These are phyloP conservation scores for Hydrochoerus hydrochaeris DNA, from an alignment of 2,113 vertebrate species.

Conservation along the genomic window DNA sequence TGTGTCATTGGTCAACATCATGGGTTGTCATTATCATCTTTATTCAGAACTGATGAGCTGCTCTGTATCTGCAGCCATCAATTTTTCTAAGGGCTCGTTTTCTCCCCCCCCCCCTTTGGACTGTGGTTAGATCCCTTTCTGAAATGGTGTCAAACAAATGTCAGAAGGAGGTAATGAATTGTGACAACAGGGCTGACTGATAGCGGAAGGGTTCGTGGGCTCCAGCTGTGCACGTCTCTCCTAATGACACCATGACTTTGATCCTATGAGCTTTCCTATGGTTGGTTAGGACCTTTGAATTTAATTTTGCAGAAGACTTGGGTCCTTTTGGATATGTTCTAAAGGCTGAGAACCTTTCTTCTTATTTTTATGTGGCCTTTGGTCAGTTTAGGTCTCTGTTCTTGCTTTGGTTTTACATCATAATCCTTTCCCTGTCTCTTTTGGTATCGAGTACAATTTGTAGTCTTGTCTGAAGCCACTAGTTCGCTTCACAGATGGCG, in stretches of 20 bases:
- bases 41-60: not conserved
- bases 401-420: constrained; percentile 61
- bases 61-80: not conserved
- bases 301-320: not conserved
- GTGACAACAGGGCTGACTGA: constrained; percentile 49
- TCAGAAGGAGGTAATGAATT: constrained; percentile 72
- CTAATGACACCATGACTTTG: constrained; percentile 54
- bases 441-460: constrained; percentile 71
- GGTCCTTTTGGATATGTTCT: not conserved
- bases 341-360: constrained; percentile 17
- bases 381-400: not conserved
- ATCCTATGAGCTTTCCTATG: not conserved
- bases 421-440: constrained; percentile 41
- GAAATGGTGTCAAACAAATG: constrained; percentile 65
- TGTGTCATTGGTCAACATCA: not conserved
- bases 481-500: constrained; percentile 81
- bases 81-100: not conserved
- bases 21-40: not conserved
- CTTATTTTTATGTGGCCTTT: not conserved
- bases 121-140: constrained; percentile 33
- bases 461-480: constrained; percentile 76
- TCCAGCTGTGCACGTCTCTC: constrained; percentile 51
- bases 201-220: not conserved
- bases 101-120: not conserved
- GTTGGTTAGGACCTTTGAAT: constrained; percentile 33